Percentiles rank a stretch among this genome's conserved stretches.
Conservation (phyloP, 2,113 vertebrate genomes). For the Ariopsis seemanni region DNA sequence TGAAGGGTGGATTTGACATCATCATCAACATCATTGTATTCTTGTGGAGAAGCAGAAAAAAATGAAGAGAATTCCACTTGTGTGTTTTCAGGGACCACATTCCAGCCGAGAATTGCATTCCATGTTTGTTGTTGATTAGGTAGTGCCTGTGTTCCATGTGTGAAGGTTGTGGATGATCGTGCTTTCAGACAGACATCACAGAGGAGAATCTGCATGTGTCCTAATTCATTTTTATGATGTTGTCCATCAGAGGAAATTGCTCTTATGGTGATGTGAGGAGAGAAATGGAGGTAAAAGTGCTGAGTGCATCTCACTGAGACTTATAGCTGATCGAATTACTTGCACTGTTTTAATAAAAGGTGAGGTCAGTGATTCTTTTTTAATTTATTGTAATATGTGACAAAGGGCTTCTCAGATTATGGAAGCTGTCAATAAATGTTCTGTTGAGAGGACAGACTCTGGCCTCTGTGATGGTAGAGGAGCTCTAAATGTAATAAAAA, state of each 20-base stretch:
- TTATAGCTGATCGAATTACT: conserved; percentile 9
- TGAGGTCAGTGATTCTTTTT: background rate
- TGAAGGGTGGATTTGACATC: conserved; percentile 4
- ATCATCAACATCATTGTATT: conserved; percentile 8
- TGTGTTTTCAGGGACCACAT: conserved; percentile 10
- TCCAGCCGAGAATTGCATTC: conserved; percentile 19
- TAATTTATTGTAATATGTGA: no score
- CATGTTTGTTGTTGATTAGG: conserved; percentile 30
- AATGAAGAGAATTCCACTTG: background rate
- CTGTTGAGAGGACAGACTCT: background rate
- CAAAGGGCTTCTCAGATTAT: background rate
- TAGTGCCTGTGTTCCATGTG: conserved; percentile 13
- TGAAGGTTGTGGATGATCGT: conserved; percentile 8
- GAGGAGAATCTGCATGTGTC: background rate
- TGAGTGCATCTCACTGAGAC: background rate
- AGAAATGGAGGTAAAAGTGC: background rate
- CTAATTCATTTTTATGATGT: conserved; percentile 13
- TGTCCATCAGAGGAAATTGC: conserved; percentile 10
- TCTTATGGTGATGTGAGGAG: background rate
- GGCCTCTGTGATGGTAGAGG: background rate
- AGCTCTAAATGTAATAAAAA: background rate
- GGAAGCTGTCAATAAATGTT: background rate
- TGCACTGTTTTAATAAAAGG: background rate
- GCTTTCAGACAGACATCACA: conserved; percentile 1
- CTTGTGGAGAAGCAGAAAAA: background rate